Evolutionary conservation across 2,888 invertebrate genomes (phyloP), one percentile per base, ranked within the genome.

Genomic region (Yponomeuta evonymella): DNA sequence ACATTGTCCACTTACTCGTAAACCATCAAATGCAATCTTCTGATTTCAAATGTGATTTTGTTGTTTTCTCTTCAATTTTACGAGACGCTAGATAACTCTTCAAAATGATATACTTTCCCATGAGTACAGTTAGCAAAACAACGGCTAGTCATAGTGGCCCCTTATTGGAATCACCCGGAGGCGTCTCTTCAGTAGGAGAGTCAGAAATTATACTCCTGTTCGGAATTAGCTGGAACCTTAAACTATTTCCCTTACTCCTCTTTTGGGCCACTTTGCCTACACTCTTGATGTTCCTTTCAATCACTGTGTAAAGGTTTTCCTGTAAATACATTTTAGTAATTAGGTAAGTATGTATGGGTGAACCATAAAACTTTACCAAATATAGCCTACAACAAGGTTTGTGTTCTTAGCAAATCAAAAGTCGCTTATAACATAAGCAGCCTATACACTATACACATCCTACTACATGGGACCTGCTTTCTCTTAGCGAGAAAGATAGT

Each of bases 211-310:
- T 84, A 12, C 83, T 78, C 73, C 80, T 83, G 30, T 81, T 70
- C 2, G 95, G 95, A 11, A 94, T 72, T 74, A 95, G 90, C 81
- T 93, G 94, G 79, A 95, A 95, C 79, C 93, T 94, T 29, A 95
- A 84, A 74, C 91, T 92, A 68, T 87, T 90, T 36, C 94, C 94
- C 83, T 95, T 95, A 9, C 79, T 82, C 67, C 94, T 90, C 79
- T 95, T 95, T 76, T 96, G 95, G 0, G 94, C 89, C 72, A 95
- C 84, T 83, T 92, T 93, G 0, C 93, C 93, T 43, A 84, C 75
- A 71, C 85, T 79, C 75, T 93, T 93, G 71, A 93, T 83, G 70
- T 93, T 84, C 51, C 82, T 84, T 79, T 95, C 94, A 74, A 95
- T 90, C 15, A 88, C 77, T 70, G 89, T 84, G 76, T 93, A 94